Evolutionary conservation across 1,140 invertebrate species (phyloP), one percentile per base, ranked within the genome.

Genomic region (Charaxes varanes): DNA sequence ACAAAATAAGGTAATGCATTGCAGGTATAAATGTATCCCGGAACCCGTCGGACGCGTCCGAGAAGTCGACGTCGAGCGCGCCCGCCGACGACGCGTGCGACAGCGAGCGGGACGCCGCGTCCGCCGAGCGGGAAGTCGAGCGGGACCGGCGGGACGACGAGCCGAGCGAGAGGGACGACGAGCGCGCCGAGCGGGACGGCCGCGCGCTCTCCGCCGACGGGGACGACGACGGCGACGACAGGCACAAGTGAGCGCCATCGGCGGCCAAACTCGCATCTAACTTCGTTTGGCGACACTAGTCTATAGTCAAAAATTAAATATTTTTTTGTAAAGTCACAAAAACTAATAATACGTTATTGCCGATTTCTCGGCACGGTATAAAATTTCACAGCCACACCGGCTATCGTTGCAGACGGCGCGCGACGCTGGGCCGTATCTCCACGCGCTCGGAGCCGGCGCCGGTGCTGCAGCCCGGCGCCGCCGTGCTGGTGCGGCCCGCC

Each of bases 41-140:
- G 1, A 79, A 79, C 7, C 74, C 74, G 8, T 79, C 74, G 4
- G 74, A 79, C 33, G 74, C 74, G 4, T 79, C 74, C 1, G 68
- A 73, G 38, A 76, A 71, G 35, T 76, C 71, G 0, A 46, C 49
- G 3, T 55, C 61, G 0, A 62, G 56, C 31, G 52, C 57, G 0
- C 53, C 51, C 0, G 37, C 53, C 2, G 46, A 53, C 14, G 64
- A 63, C 0, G 37, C 49, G 15, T 30, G 23, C 21, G 47, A 51
- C 19, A 36, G 33, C 19, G 52, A 61, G 38, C 43, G 40, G 12
- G 50, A 53, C 16, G 41, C 35, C 26, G 16, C 26, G 6, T 33
- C 31, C 6, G 18, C 30, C 16, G 51, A 48, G 19, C 16, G 38
- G 12, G 42, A 41, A 32, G 4, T 26, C 47, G 7, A 22, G 34